Conservation (phyloP, 2,797 vertebrate species). For the Phrynocephalus forsythii region DNA sequence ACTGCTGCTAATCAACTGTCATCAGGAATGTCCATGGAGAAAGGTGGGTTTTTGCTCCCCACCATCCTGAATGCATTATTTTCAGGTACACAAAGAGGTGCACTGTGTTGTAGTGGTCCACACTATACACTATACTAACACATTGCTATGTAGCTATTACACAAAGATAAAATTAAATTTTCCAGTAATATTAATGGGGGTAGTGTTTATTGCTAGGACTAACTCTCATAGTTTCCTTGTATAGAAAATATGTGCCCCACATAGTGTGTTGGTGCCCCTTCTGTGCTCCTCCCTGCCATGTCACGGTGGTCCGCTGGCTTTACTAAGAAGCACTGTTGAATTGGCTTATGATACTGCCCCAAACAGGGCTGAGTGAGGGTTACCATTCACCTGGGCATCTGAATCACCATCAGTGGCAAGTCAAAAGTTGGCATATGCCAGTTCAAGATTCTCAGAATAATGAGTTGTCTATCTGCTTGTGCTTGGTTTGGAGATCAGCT, state of each 20-base stretch:
- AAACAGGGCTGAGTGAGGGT: not conserved
- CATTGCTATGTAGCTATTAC: too few relatives aligned
- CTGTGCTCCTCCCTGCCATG: not conserved
- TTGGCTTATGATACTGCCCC: not conserved
- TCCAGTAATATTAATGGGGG: too few relatives aligned
- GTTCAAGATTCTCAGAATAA: not conserved
- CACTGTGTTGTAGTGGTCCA: too few relatives aligned
- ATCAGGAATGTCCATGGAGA: too few relatives aligned
- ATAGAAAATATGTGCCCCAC: too few relatives aligned
- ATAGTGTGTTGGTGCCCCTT: not conserved
- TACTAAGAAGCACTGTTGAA: not conserved
- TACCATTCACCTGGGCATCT: not conserved
- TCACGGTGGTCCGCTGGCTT: not conserved
- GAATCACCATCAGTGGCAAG: not conserved
- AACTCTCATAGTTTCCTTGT: too few relatives aligned
- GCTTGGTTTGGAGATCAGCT: not conserved
- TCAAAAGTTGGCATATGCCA: constrained; percentile 1
- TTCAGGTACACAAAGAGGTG: too few relatives aligned
- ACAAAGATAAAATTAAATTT: too few relatives aligned
- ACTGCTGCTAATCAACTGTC: constrained; percentile 2
- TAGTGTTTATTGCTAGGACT: too few relatives aligned
- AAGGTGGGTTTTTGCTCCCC: not conserved
- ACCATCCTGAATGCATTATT: not conserved
- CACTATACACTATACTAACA: too few relatives aligned
- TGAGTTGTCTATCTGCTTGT: not conserved